Conservation (phyloP, 2,797 vertebrate genomes). For the Oceanodroma leucorhoa region DNA sequence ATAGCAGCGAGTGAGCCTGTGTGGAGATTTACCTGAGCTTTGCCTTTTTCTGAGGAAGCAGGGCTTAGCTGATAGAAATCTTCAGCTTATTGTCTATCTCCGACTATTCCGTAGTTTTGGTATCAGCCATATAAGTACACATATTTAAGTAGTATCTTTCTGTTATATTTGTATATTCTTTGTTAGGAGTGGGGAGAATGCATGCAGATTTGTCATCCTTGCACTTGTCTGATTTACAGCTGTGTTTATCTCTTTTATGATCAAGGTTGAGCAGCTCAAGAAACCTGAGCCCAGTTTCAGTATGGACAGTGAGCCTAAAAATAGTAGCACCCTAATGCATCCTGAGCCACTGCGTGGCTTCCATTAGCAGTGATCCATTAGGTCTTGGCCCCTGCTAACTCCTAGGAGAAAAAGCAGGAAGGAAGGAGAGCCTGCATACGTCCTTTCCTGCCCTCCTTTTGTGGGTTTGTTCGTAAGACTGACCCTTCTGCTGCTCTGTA, state of each 20-base stretch:
- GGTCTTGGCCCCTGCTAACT: background rate
- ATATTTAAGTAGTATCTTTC: background rate
- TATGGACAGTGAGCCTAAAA: conserved; percentile 20
- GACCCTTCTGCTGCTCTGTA: background rate
- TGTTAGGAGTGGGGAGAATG: background rate
- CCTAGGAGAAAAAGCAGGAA: background rate
- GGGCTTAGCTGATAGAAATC: background rate
- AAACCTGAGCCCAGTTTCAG: background rate
- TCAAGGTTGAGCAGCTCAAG: background rate
- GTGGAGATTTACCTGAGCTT: background rate
- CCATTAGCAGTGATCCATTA: conserved; percentile 45
- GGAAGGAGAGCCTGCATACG: background rate
- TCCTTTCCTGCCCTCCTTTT: background rate
- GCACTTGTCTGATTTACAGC: background rate
- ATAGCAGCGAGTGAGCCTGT: background rate
- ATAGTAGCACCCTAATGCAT: conserved; percentile 44
- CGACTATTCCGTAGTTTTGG: background rate
- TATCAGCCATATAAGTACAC: background rate
- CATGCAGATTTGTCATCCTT: background rate
- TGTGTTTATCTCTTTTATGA: background rate
- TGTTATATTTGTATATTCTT: background rate
- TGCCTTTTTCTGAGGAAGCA: background rate
- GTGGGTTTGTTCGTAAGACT: background rate
- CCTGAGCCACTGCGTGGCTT: background rate
- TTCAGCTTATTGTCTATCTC: background rate